Evolutionary conservation across 2,797 vertebrate species (phyloP).

Genomic region (Xiphorhynchus erythropygius): DNA sequence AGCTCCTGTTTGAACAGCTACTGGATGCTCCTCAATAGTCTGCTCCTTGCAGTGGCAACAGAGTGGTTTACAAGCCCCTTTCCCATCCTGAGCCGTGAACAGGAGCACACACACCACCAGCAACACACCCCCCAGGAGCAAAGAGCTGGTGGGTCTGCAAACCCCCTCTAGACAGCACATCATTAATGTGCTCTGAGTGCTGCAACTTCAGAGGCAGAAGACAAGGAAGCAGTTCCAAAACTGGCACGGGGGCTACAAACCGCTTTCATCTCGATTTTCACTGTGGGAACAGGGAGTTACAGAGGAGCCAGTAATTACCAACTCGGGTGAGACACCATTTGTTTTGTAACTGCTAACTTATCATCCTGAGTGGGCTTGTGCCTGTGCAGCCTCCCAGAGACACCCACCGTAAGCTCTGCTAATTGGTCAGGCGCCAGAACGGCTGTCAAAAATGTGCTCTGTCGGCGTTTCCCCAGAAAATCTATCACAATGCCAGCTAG

Average conservation of each 20-base stretch:
- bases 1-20: neutral
- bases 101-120: neutral
- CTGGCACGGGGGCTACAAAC: neutral
- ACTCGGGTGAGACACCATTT: neutral
- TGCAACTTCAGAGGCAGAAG: neutral
- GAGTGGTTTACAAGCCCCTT: neutral
- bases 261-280: neutral
- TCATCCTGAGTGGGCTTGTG: neutral
- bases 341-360: neutral
- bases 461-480: neutral
- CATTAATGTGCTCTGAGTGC: accelerated
- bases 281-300: neutral
- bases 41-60: neutral
- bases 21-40: neutral
- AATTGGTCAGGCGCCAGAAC: neutral
- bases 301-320: neutral
- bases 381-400: neutral
- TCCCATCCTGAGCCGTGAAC: neutral
- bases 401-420: neutral
- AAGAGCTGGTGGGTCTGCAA: neutral
- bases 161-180: neutral
- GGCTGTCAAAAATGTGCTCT: neutral
- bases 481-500: constrained; percentile 3
- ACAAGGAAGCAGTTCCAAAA: neutral
- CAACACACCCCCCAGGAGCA: neutral